A percentile compares a stretch with the other conserved stretches of the same genome.
phyloP scores from a whole-genome alignment of 2,888 invertebrate genomes.

The Tupiocoris notatus region DNA sequence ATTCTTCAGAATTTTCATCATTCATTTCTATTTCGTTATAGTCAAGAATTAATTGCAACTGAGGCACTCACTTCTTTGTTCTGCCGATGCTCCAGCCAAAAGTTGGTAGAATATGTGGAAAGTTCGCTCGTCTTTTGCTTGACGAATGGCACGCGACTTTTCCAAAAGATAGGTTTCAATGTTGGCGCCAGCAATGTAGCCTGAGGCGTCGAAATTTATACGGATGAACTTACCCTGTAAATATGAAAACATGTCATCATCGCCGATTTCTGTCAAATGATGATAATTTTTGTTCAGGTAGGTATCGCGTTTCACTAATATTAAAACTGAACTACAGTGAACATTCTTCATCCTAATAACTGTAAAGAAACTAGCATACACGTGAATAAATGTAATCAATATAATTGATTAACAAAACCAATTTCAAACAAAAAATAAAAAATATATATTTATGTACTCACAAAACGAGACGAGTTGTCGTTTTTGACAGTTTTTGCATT shows the following conservation, averaged over 20 bases:
- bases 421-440: not conserved
- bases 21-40: too few species aligned
- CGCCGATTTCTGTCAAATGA: not conserved
- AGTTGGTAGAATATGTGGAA: constrained; percentile 99
- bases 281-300: not conserved
- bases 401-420: not conserved
- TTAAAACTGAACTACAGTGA: too few species aligned
- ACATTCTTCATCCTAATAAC: not conserved
- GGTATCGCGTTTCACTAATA: too few species aligned
- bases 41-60: too few species aligned
- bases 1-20: too few species aligned
- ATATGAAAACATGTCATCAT: too few species aligned
- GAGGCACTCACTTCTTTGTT: constrained; percentile 67
- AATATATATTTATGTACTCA: constrained; percentile 68
- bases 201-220: constrained; percentile 99
- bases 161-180: constrained; percentile 99
- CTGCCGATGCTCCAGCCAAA: constrained; percentile 81
- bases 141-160: constrained; percentile 97
- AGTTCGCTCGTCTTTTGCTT: constrained; percentile 94
- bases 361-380: not conserved
- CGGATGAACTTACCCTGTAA: constrained; percentile 98
- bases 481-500: constrained; percentile 99
- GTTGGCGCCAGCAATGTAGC: constrained; percentile 98
- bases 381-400: not conserved
- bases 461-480: constrained; percentile 99